These are phyloP conservation scores for Aphelocoma coerulescens DNA, from an alignment of 2,113 vertebrate genomes.

Conservation along the genomic window DNA sequence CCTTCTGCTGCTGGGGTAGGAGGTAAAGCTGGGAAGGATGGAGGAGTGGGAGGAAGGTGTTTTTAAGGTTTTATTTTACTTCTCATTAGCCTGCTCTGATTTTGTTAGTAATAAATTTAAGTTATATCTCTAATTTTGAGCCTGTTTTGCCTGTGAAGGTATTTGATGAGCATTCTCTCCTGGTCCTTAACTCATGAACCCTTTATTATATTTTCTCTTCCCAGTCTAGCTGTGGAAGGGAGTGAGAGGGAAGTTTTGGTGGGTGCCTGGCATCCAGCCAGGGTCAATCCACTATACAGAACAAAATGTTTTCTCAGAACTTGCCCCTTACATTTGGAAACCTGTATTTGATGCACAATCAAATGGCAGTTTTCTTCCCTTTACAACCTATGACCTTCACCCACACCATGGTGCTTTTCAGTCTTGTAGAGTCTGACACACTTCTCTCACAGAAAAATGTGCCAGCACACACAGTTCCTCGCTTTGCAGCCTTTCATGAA, in stretches of 20 bases:
- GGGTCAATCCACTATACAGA: neutral
- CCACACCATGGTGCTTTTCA: neutral
- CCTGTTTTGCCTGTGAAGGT: neutral
- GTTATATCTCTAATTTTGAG: neutral
- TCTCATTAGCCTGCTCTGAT: neutral
- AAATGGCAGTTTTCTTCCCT: neutral
- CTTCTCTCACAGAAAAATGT: neutral
- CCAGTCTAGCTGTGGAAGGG: neutral
- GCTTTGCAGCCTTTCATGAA: neutral
- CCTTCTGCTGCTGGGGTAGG: fast-evolving
- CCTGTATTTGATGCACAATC: neutral
- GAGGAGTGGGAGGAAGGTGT: neutral
- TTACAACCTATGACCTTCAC: neutral
- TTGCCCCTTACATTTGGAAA: neutral
- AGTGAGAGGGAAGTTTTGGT: neutral
- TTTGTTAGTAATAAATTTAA: neutral
- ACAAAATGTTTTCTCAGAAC: neutral
- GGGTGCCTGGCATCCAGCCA: neutral
- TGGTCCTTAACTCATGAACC: neutral
- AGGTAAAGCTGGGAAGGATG: neutral
- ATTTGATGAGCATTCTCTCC: neutral
- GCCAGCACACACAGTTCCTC: neutral
- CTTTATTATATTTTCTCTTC: neutral
- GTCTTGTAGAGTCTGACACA: neutral
- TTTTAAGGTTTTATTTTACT: neutral